phyloP scores from a whole-genome alignment of 2,888 invertebrate genomes.

The Lasioglossum vierecki region DNA sequence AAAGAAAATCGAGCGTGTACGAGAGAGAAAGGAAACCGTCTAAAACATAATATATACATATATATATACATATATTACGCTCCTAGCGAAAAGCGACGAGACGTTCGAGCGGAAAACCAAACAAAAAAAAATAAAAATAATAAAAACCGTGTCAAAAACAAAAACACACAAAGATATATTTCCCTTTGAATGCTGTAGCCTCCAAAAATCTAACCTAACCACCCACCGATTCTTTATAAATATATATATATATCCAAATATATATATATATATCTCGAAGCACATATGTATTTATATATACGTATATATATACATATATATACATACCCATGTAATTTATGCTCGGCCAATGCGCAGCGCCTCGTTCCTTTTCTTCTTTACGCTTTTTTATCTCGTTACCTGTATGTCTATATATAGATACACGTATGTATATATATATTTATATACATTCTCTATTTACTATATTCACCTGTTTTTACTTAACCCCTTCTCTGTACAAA shows the following conservation, averaged over 20 bases:
- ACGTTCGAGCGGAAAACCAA: conserved; percentile 48
- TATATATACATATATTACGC: conserved; percentile 27
- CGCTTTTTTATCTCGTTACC: conserved; percentile 32
- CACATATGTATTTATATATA: conserved; percentile 46
- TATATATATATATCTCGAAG: conserved; percentile 26
- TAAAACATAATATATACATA: conserved; percentile 28
- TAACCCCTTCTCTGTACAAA: conserved; percentile 20
- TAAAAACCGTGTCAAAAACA: conserved; percentile 55
- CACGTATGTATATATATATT: not conserved
- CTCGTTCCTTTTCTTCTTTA: conserved; percentile 63
- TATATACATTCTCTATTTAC: conserved; percentile 22
- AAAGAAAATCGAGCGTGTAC: conserved; percentile 55
- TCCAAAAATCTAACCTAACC: conserved; percentile 77
- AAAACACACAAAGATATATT: conserved; percentile 57
- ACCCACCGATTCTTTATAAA: conserved; percentile 58
- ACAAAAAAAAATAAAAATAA: not conserved
- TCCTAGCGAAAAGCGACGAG: conserved; percentile 58
- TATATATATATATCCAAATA: conserved; percentile 25
- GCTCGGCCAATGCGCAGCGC: conserved; percentile 82
- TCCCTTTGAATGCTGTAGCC: conserved; percentile 78
- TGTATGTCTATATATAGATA: not conserved
- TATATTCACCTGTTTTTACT: conserved; percentile 34
- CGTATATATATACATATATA: conserved; percentile 51
- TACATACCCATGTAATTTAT: conserved; percentile 67
- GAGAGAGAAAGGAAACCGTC: conserved; percentile 62